Evolutionary conservation across 35 echinoderm and acorn worm species (phyloP).

Genomic region (Ophiothrix spiculata): DNA sequence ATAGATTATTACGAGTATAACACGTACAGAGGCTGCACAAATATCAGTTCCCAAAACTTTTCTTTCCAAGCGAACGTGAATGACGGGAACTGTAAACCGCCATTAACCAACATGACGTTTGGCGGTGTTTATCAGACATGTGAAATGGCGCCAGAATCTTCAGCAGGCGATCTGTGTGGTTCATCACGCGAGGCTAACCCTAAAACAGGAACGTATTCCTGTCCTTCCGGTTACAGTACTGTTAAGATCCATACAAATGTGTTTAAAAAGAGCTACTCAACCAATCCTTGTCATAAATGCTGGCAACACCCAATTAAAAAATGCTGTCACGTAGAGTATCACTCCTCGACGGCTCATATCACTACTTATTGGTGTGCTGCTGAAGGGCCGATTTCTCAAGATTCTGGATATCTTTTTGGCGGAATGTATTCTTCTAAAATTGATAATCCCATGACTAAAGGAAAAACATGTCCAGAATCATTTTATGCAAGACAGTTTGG

Average conservation of each 20-base stretch:
- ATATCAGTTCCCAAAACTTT: constrained; percentile 17
- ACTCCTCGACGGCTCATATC: background rate
- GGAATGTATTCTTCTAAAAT: constrained; percentile 11
- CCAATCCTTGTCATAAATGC: constrained; percentile 1
- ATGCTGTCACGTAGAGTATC: constrained; percentile 29
- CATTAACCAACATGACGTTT: too few relatives aligned
- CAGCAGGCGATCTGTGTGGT: constrained; percentile 25
- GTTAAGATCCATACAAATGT: constrained; percentile 1
- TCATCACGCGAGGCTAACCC: constrained; percentile 11
- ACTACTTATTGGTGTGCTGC: constrained; percentile 28
- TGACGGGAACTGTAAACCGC: too few relatives aligned
- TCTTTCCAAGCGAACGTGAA: constrained; percentile 26
- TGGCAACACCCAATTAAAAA: too few relatives aligned
- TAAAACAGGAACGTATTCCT: too few relatives aligned
- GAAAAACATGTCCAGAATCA: background rate
- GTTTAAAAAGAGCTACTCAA: background rate
- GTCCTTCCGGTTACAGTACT: constrained; percentile 2
- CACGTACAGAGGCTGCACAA: constrained; percentile 16
- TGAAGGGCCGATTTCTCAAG: background rate
- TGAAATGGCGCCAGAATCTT: background rate
- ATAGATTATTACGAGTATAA: constrained; percentile 29
- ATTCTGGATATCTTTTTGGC: too few relatives aligned
- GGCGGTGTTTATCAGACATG: constrained; percentile 47
- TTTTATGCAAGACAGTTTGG: background rate
- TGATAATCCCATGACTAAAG: constrained; percentile 16